Evolutionary conservation across 1,140 invertebrate genomes (phyloP).

Genomic region (Heliconius hewitsoni): DNA sequence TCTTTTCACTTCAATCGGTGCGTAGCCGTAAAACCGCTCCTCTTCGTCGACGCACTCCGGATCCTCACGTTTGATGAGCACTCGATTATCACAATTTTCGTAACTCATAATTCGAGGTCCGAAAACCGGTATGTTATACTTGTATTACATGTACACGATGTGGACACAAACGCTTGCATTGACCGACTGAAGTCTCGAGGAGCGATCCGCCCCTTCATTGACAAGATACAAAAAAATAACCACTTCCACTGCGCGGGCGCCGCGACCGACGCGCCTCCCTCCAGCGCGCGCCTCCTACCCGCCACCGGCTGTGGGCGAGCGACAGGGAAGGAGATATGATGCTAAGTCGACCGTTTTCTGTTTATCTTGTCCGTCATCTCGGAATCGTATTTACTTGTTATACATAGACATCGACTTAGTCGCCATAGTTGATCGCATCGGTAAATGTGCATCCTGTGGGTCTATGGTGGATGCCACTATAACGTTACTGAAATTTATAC

Average conservation of each 20-base stretch:
- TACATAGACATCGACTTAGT: conserved; percentile 54
- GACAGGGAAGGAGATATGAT: conserved; percentile 57
- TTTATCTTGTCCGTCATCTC: conserved; percentile 76
- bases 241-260: conserved; percentile 54
- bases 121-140: conserved; percentile 38
- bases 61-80: conserved; percentile 71
- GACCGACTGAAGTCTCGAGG: conserved; percentile 53
- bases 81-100: conserved; percentile 55
- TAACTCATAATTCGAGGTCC: conserved; percentile 64
- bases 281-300: conserved; percentile 61
- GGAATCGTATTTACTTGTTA: conserved; percentile 61
- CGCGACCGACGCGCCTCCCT: conserved; percentile 58
- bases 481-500: neutral
- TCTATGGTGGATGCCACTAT: conserved; percentile 3
- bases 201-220: conserved; percentile 73
- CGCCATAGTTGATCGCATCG: conserved; percentile 67
- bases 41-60: conserved; percentile 67
- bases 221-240: conserved; percentile 78
- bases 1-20: conserved; percentile 62
- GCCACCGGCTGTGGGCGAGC: conserved; percentile 40
- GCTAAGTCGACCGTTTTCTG: conserved; percentile 55
- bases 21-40: conserved; percentile 62
- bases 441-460: conserved; percentile 44
- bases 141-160: conserved; percentile 52
- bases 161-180: conserved; percentile 53